phyloP scores from a whole-genome alignment of 2,888 invertebrate genomes.

The Nasonovia ribisnigri region DNA sequence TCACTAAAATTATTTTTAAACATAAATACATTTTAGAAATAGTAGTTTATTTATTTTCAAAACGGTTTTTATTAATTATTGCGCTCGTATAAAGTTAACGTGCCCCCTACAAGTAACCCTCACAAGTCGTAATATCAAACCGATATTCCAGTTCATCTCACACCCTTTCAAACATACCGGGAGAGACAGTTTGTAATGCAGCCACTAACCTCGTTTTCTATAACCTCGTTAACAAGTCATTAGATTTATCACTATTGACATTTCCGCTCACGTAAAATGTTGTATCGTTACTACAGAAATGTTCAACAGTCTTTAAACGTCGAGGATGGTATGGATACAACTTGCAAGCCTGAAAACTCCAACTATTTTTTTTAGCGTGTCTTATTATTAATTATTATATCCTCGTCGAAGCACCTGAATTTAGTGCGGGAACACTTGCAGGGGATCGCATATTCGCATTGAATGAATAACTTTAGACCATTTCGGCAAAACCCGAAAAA shows the following conservation, averaged over 20 bases:
- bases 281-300: not conserved
- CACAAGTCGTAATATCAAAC: not conserved
- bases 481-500: not conserved
- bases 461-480: not conserved
- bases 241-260: not conserved
- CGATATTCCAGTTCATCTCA: not conserved
- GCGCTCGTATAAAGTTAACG: not conserved
- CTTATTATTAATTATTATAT: not conserved
- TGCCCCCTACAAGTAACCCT: not conserved
- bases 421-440: not conserved
- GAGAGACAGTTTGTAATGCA: not conserved
- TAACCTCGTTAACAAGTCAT: too few relatives aligned
- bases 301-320: not conserved
- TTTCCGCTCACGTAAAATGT: not conserved
- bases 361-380: not conserved
- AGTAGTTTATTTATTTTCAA: not conserved
- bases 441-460: not conserved
- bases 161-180: not conserved
- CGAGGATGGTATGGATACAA: not conserved
- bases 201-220: not conserved
- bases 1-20: not conserved
- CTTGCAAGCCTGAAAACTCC: not conserved
- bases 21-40: not conserved
- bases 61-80: not conserved
- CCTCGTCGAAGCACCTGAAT: not conserved